A percentile compares a stretch with the other conserved stretches of the same genome.
Conservation (phyloP, 1,140 invertebrate genomes). For the Lepidurus packardi region DNA sequence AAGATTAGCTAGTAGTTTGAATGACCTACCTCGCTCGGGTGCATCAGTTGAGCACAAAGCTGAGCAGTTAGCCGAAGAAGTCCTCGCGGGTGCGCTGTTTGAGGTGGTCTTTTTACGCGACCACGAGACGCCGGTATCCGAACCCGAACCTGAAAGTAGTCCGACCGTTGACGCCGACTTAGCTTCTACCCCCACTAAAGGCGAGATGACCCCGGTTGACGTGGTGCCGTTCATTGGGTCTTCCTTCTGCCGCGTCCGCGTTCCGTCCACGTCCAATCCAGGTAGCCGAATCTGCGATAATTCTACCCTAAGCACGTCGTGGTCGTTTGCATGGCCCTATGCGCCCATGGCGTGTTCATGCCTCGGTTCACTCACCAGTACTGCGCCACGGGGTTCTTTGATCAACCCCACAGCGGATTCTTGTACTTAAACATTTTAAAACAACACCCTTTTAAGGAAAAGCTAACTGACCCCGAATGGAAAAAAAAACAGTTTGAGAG, state of each 20-base stretch:
- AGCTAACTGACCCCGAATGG: not conserved
- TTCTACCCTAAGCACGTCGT: constrained; percentile 16
- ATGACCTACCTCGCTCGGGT: constrained; percentile 17
- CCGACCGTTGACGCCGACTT: not conserved
- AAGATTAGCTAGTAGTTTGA: constrained; percentile 11
- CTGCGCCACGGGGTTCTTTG: not conserved
- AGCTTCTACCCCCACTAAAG: not conserved
- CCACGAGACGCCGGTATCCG: not conserved
- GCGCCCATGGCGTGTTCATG: not conserved
- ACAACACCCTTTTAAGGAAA: not conserved
- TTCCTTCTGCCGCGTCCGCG: constrained; percentile 32
- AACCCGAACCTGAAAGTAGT: not conserved
- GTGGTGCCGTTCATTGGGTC: constrained; percentile 31
- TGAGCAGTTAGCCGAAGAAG: constrained; percentile 25
- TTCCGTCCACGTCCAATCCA: constrained; percentile 25
- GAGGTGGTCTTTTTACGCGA: constrained; percentile 20
- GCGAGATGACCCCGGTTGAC: not conserved
- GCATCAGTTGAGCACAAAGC: not conserved
- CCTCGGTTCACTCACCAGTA: not conserved
- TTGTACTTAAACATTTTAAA: not conserved
- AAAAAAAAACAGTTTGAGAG: not conserved
- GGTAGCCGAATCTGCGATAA: constrained; percentile 2
- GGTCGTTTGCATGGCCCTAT: constrained; percentile 13
- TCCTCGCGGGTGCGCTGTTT: constrained; percentile 26
- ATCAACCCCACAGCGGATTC: not conserved